phyloP scores from a whole-genome alignment of 2,113 vertebrate species.

The Fregetta grallaria region DNA sequence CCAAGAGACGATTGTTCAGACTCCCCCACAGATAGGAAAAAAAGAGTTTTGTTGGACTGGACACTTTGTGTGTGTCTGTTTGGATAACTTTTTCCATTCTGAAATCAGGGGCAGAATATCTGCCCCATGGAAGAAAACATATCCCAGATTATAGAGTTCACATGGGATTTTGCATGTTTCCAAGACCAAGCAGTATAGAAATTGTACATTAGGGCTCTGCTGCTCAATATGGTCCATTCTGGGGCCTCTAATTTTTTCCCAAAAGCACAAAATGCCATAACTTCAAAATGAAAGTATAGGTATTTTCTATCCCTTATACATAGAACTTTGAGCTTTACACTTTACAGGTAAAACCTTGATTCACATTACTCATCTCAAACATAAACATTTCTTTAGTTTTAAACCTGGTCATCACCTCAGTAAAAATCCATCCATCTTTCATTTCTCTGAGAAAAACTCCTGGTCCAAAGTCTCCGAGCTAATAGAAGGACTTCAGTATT shows the following conservation, averaged over 20 bases:
- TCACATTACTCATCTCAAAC: neutral
- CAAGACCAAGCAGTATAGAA: neutral
- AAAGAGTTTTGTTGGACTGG: neutral
- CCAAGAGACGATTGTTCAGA: neutral
- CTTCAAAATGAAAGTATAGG: neutral
- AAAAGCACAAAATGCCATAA: neutral
- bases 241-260: rapidly evolving
- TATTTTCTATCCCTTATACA: neutral
- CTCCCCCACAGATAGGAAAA: neutral
- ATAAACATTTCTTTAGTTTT: neutral
- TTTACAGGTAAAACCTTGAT: neutral
- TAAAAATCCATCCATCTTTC: slow-evolving; percentile 3
- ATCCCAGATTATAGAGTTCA: neutral
- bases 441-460: neutral
- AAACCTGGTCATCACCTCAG: neutral
- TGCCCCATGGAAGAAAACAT: rapidly evolving
- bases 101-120: neutral
- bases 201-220: rapidly evolving
- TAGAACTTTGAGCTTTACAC: neutral
- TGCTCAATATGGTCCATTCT: neutral
- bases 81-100: neutral
- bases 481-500: neutral
- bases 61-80: neutral
- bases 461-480: neutral
- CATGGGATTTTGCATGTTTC: neutral